These are phyloP conservation scores for Gandaritis pyraliata DNA, from an alignment of 2,888 invertebrate species.

Conservation along the genomic window DNA sequence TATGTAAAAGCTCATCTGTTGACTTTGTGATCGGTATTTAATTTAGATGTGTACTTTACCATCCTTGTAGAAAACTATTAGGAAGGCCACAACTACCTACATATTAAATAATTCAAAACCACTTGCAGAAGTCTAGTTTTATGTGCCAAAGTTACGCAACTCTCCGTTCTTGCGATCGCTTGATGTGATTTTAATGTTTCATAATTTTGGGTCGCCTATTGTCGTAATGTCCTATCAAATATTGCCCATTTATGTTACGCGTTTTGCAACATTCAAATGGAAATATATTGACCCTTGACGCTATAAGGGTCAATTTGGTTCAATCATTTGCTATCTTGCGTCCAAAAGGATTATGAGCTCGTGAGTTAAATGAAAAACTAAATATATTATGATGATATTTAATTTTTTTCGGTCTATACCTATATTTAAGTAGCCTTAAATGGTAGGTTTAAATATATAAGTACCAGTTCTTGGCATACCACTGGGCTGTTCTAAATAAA, in stretches of 20 bases:
- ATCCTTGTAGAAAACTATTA: too few relatives aligned
- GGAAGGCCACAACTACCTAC: too few relatives aligned
- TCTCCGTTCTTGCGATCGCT: constrained; percentile 28
- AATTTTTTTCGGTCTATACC: too few relatives aligned
- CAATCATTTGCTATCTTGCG: neutral
- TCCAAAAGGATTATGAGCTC: too few relatives aligned
- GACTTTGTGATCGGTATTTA: too few relatives aligned
- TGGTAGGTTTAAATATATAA: neutral
- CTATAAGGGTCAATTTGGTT: neutral
- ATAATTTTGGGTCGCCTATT: constrained; percentile 38
- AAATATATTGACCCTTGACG: neutral
- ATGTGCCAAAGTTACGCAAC: constrained; percentile 29
- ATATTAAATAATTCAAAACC: constrained; percentile 7
- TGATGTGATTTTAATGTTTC: constrained; percentile 43
- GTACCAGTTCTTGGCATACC: neutral
- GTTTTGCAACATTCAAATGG: constrained; percentile 18
- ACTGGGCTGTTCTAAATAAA: neutral
- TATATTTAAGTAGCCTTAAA: neutral
- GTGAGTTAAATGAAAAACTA: too few relatives aligned
- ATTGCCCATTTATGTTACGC: constrained; percentile 34
- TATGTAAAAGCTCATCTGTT: too few relatives aligned
- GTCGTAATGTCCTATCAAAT: constrained; percentile 39
- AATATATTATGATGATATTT: too few relatives aligned
- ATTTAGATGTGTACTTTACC: too few relatives aligned
- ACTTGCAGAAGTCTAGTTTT: constrained; percentile 4